Evolutionary conservation across 2,888 invertebrate genomes (phyloP), one percentile per base, ranked within the genome.

Genomic region (Netelia fuscicornis): DNA sequence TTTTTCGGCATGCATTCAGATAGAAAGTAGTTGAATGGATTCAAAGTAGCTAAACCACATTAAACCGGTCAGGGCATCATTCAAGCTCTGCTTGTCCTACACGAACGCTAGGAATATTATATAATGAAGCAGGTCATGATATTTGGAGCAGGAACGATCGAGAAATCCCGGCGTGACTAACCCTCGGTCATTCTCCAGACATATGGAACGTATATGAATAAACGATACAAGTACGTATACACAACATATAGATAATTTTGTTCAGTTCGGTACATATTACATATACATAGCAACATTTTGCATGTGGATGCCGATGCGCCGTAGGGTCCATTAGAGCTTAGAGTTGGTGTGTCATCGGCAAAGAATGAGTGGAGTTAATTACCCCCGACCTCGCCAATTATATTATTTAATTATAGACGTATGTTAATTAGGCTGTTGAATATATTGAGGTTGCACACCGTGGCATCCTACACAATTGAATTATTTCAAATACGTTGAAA

Each of bases 301-400:
- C 90, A 91, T 91, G 92, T 90, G 91, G 89, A 91, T 90, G 89
- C 89, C 88, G 89, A 85, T 87, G 88, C 88, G 86, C 86, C 89
- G 88, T 90, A 87, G 88, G 89, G 90, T 89, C 90, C 90, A 90
- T 89, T 90, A 90, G 86, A 89, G 89, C 90, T 90, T 88, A 89
- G 88, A 88, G 87, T 87, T 88, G 88, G 88, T 89, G 72, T 44
- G 80, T 80, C 86, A 71, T 52, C 60, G 80, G 64, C 68, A 70
- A 78, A 84, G 88, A 87, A 87, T 86, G 86, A 71, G 54, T 83
- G 64, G 71, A 87, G 86, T 88, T 89, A 91, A 78, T 91, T 89
- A 89, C 81, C 84, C 76, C 86, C 54, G 84, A 87, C 83, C 83
- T 85, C 78, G 86, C 84, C 86, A 86, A 89, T 74, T 72, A 79